Conservation (phyloP, 1,140 invertebrate genomes). For the Lepidostoma basale region DNA sequence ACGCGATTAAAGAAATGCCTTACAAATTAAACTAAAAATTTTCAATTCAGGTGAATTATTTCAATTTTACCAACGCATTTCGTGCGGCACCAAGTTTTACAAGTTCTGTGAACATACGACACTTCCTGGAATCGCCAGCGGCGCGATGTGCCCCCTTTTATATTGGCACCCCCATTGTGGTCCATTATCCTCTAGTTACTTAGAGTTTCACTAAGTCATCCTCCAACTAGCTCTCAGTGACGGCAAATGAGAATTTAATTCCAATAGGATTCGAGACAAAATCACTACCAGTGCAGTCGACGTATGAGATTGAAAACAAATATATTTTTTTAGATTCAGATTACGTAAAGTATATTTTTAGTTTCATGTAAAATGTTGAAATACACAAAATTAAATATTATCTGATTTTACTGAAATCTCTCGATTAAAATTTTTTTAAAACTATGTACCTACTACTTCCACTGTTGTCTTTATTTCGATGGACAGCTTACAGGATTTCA, state of each 20-base stretch:
- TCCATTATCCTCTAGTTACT: neutral
- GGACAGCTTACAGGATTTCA: no score
- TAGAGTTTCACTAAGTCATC: neutral
- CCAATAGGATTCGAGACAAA: neutral
- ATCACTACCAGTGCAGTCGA: neutral
- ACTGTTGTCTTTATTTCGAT: no score
- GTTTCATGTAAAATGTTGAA: neutral
- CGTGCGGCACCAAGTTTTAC: neutral
- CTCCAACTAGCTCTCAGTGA: neutral
- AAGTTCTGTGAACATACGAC: neutral
- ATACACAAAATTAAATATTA: neutral
- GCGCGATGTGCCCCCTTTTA: conserved; percentile 9
- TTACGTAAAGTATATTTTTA: neutral
- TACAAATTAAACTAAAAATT: no score
- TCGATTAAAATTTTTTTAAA: no score
- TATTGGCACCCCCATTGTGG: conserved; percentile 11
- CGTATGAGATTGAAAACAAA: neutral
- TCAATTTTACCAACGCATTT: no score
- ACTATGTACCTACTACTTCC: no score
- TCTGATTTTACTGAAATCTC: no score
- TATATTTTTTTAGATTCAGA: no score
- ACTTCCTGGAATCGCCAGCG: conserved; percentile 3
- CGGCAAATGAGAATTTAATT: neutral
- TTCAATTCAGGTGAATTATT: no score
- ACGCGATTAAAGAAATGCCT: no score